Conservation (phyloP, 2,797 vertebrate species). For the Selene dorsalis region DNA sequence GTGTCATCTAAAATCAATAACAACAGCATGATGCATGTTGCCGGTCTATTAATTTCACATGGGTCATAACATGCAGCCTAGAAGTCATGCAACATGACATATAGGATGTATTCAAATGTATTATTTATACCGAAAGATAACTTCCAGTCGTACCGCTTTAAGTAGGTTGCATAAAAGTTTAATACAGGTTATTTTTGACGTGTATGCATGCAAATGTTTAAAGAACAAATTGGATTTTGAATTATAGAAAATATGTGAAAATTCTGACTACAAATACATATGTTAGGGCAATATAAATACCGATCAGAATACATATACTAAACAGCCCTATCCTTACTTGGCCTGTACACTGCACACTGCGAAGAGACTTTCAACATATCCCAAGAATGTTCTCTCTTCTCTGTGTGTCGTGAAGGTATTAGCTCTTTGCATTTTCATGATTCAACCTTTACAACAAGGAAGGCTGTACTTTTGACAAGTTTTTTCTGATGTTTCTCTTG, state of each 20-base stretch:
- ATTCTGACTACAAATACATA: neutral
- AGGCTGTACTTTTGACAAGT: conserved; percentile 47
- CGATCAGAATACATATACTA: neutral
- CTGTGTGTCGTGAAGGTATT: neutral
- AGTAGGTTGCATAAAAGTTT: conserved; percentile 3
- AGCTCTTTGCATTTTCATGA: conserved; percentile 32
- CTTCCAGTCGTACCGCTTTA: conserved; percentile 2
- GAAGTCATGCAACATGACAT: conserved; percentile 17
- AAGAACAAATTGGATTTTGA: neutral
- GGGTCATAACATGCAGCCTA: conserved; percentile 13
- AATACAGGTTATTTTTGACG: conserved; percentile 2
- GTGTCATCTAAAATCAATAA: conserved; percentile 65
- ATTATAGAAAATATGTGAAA: neutral
- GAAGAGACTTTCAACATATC: conserved; percentile 29
- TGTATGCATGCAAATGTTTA: neutral
- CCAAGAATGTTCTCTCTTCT: neutral
- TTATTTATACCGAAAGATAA: conserved; percentile 31
- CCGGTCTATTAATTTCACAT: conserved; percentile 47
- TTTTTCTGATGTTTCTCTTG: conserved; percentile 49
- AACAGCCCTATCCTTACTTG: neutral
- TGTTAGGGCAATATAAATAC: neutral
- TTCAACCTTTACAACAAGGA: conserved; percentile 37
- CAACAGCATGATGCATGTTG: conserved; percentile 24
- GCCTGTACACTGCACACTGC: neutral
- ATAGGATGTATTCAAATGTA: neutral